Base-by-base conservation (phyloP, 2,888 invertebrate species). In the Cantharis nigra region DNA sequence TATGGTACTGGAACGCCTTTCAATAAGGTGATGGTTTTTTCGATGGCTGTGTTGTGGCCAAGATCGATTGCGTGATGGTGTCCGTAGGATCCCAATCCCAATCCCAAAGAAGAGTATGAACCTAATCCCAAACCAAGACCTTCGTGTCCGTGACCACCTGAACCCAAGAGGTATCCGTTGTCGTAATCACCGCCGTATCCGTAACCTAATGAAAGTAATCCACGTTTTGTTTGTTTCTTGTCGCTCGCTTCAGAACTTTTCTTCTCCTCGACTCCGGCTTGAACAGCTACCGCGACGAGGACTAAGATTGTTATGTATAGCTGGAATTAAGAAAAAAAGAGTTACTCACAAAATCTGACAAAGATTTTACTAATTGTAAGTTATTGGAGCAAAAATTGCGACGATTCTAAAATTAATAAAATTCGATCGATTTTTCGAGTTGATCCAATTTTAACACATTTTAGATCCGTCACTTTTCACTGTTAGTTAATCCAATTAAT, bases 161-260 rank as follows among this genome's bases (percentile, higher is more conserved):
- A 88, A 73, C 94, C 94, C 83, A 94, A 90, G 11, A 85, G 83
- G 87, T 93, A 93, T 71, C 95, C 95, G 80, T 94, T 88, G 86
- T 94, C 94, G 81, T 94, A 91, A 82, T 94, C 95, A 84, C 93
- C 92, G 78, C 94, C 94, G 87, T 95, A 95, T 74, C 95, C 95
- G 84, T 95, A 95, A 83, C 95, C 95, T 86, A 95, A 90, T 86
- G 94, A 92, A 78, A 94, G 90, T 83, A 95, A 91, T 82, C 95
- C 95, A 83, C 95, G 94, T 89, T 96, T 95, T 89, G 94, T 94
- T 87, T 94, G 91, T 88, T 95, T 95, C 91, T 95, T 94, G 80
- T 93, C 94, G 63, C 78, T 83, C 30, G 80, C 75, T 79, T 82
- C 83, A 75, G 83, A 81, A 70, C 76, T 80, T 87, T 92, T 92